phyloP scores from a whole-genome alignment of 92 coral and sea anemone genomes.

The Parazoanthus darwini region DNA sequence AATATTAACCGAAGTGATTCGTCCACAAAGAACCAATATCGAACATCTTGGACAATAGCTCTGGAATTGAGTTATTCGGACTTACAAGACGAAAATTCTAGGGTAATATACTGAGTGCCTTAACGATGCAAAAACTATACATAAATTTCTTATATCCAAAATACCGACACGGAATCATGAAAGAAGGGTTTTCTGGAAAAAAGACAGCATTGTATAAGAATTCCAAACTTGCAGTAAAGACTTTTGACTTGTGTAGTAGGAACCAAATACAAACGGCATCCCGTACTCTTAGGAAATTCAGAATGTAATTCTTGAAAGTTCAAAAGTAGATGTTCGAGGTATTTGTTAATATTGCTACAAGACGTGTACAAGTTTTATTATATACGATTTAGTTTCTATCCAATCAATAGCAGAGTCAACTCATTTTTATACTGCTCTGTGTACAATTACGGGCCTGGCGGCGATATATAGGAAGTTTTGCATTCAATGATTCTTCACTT shows the following conservation, averaged over 20 bases:
- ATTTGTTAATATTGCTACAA: background rate
- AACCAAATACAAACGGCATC: background rate
- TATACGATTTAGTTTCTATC: background rate
- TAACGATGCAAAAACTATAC: no score
- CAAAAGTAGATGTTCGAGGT: background rate
- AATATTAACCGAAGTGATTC: background rate
- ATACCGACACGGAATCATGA: no score
- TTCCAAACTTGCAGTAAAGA: background rate
- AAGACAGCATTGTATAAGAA: background rate
- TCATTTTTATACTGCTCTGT: background rate
- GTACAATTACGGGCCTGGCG: background rate
- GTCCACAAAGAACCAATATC: background rate
- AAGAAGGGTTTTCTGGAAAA: background rate
- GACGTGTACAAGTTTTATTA: background rate
- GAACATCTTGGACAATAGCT: background rate
- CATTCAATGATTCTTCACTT: background rate
- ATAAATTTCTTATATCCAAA: no score
- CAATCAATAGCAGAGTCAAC: background rate
- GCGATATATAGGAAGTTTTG: background rate
- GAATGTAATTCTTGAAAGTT: background rate
- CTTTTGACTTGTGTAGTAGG: background rate
- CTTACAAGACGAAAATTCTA: background rate
- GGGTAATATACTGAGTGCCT: no score
- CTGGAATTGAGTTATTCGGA: no score
- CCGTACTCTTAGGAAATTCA: background rate